phyloP scores from a whole-genome alignment of 2,888 invertebrate genomes.

The Epinotia ramella region DNA sequence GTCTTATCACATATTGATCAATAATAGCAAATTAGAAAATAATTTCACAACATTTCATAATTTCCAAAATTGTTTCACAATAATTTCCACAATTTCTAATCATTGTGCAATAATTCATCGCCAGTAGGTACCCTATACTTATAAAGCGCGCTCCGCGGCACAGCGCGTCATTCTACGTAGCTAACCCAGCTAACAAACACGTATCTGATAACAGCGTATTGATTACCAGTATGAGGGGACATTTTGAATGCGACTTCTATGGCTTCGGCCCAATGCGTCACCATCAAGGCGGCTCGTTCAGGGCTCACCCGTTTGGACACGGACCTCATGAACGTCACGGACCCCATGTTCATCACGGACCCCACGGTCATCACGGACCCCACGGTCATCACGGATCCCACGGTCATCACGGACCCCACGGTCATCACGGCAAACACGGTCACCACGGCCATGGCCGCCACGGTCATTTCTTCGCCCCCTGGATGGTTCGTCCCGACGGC shows the following conservation, averaged over 20 bases:
- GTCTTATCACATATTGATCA: not conserved
- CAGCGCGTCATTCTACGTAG: not conserved
- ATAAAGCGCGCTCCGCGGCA: slow-evolving; percentile 8
- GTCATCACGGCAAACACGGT: slow-evolving; percentile 17
- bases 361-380: not conserved
- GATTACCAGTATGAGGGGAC: slow-evolving; percentile 34
- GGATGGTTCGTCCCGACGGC: not conserved
- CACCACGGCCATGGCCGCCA: slow-evolving; percentile 21
- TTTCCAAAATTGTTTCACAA: not conserved
- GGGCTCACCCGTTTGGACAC: slow-evolving; percentile 16
- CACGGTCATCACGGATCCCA: not conserved
- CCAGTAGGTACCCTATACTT: not conserved
- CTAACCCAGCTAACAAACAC: not conserved
- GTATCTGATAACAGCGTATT: not conserved
- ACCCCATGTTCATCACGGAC: not conserved
- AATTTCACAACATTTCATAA: slow-evolving; percentile 1
- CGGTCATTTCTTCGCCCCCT: slow-evolving; percentile 24
- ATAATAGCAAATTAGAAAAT: not conserved
- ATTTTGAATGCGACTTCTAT: slow-evolving; percentile 14
- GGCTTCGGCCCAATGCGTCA: slow-evolving; percentile 33
- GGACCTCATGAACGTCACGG: slow-evolving; percentile 16
- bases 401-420: not conserved
- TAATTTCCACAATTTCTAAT: slow-evolving; percentile 11
- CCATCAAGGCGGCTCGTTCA: slow-evolving; percentile 4
- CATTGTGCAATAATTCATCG: slow-evolving; percentile 5